Conservation (phyloP, 2,797 vertebrate genomes). For the Ataeniobius toweri region DNA sequence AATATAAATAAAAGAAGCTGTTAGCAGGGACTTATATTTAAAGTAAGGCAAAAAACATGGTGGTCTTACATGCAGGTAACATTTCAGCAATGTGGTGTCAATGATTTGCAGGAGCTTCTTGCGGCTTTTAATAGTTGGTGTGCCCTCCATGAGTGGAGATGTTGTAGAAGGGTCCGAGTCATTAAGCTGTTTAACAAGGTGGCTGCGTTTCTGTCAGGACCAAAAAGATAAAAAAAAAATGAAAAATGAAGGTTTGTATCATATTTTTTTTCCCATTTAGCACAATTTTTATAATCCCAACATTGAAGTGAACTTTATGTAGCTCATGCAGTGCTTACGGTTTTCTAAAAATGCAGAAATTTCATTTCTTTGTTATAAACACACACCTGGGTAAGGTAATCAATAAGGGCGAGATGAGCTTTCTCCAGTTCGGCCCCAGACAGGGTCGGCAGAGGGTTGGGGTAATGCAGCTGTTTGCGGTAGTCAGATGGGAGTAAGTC, state of each 20-base stretch:
- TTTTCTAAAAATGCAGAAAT: too few species aligned
- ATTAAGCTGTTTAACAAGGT: slow-evolving; percentile 95
- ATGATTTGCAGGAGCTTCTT: slow-evolving; percentile 98
- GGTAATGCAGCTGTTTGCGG: slow-evolving; percentile 97
- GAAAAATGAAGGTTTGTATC: too few species aligned
- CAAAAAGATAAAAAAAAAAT: neutral
- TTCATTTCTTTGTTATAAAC: neutral
- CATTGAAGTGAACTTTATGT: neutral
- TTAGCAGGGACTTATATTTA: too few species aligned
- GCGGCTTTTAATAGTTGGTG: slow-evolving; percentile 96
- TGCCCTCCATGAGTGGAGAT: slow-evolving; percentile 96
- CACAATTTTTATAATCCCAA: neutral
- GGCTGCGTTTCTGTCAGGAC: slow-evolving; percentile 90
- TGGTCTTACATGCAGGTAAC: slow-evolving; percentile 92
- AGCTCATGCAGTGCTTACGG: too few species aligned
- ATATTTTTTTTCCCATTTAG: neutral
- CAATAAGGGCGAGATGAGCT: slow-evolving; percentile 97
- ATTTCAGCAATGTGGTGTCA: slow-evolving; percentile 95
- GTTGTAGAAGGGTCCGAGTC: slow-evolving; percentile 94
- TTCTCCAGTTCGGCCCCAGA: slow-evolving; percentile 95
- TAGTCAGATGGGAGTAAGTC: slow-evolving; percentile 96
- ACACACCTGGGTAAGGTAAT: slow-evolving; percentile 94
- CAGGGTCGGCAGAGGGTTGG: slow-evolving; percentile 90
- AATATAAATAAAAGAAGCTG: too few species aligned
- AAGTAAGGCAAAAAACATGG: neutral